A percentile compares a stretch with the other conserved stretches of the same genome.
Conservation (phyloP, 53 echinoderm and acorn worm genomes). For the Arbacia lixula region DNA sequence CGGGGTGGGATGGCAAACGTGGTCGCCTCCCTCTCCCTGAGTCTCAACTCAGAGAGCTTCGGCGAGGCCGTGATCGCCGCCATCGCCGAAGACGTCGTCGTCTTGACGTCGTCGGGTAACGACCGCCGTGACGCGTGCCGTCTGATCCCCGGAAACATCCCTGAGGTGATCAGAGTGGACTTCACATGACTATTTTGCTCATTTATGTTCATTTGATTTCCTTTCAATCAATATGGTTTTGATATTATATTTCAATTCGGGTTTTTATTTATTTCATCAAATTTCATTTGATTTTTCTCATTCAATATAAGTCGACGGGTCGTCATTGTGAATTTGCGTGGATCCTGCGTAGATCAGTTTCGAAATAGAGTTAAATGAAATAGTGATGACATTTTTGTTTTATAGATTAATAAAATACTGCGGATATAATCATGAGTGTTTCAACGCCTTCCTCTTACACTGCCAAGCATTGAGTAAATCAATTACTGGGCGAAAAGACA, state of each 20-base stretch:
- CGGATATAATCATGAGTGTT: too few species aligned
- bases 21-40: slow-evolving; percentile 22
- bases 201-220: background rate
- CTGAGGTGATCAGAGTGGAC: background rate
- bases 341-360: too few species aligned
- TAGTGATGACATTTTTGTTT: too few species aligned
- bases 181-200: background rate
- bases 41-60: background rate
- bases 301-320: too few species aligned
- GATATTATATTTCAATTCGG: background rate
- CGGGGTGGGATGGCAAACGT: background rate
- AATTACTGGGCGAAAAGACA: too few species aligned
- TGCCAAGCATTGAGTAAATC: too few species aligned
- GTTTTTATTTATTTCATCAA: background rate
- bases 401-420: too few species aligned
- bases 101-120: slow-evolving; percentile 34
- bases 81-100: slow-evolving; percentile 10
- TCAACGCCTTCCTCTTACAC: too few species aligned
- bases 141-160: slow-evolving; percentile 12
- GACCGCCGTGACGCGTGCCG: slow-evolving; percentile 1
- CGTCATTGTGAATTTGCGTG: too few species aligned
- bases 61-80: background rate
- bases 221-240: background rate
- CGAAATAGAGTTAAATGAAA: too few species aligned
- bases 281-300: background rate